phyloP scores from a whole-genome alignment of 2,113 vertebrate species.

The Strigops habroptila region DNA sequence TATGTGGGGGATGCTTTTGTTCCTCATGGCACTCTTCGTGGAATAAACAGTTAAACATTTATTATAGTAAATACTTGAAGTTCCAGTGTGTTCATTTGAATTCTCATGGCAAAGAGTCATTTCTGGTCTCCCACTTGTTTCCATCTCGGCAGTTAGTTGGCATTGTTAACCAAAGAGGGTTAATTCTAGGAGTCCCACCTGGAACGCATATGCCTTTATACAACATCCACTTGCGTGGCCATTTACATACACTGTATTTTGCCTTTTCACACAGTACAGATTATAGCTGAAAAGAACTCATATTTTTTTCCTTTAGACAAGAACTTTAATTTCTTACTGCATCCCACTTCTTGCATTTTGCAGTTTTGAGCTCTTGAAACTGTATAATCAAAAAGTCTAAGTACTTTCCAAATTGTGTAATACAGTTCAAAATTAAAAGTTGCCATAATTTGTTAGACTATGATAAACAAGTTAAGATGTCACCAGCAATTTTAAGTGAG shows the following conservation, averaged over 20 bases:
- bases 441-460: not conserved
- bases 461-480: slow-evolving; percentile 25
- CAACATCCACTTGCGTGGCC: not conserved
- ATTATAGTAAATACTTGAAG: not conserved
- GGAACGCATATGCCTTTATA: not conserved
- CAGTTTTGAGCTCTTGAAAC: not conserved
- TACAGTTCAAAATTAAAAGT: not conserved
- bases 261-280: not conserved
- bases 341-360: not conserved
- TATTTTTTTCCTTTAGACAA: not conserved
- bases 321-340: not conserved
- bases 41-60: not conserved
- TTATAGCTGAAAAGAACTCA: not conserved
- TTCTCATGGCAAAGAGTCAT: not conserved
- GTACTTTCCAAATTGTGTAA: not conserved
- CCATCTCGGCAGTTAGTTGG: not conserved
- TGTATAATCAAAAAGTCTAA: not conserved
- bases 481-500: slow-evolving; percentile 16
- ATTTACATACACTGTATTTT: not conserved
- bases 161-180: not conserved
- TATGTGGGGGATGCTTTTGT: accelerated
- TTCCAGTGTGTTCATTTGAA: not conserved
- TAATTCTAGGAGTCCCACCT: not conserved
- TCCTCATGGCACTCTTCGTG: not conserved
- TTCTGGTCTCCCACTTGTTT: not conserved